These are phyloP conservation scores for Haliaeetus leucogaster DNA, from an alignment of 2,113 vertebrate genomes.

Conservation along the genomic window DNA sequence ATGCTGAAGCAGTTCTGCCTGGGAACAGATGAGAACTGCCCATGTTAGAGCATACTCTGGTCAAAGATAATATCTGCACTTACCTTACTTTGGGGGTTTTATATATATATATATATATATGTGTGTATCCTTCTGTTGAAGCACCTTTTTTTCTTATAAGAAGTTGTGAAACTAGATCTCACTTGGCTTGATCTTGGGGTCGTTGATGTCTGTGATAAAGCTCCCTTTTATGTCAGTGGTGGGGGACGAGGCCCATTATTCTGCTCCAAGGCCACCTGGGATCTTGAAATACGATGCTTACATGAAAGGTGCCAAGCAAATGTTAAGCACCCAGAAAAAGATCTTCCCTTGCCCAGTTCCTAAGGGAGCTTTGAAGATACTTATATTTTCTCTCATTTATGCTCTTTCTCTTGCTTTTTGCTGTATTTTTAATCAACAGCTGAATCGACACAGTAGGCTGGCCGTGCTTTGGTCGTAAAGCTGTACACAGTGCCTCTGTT, in stretches of 20 bases:
- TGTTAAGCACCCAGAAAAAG: neutral
- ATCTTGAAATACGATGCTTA: neutral
- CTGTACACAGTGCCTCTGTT: neutral
- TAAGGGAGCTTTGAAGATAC: neutral
- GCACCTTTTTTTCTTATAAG: neutral
- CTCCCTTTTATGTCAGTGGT: neutral
- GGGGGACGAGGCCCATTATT: neutral
- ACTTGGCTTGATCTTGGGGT: neutral
- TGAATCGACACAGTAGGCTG: neutral
- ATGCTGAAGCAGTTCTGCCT: neutral
- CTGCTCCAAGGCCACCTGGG: neutral
- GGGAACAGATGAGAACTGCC: neutral
- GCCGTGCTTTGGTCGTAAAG: neutral
- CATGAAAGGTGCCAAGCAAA: neutral
- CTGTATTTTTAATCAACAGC: constrained; percentile 1
- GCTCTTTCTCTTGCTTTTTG: neutral
- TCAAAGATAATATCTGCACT: neutral
- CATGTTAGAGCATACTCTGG: neutral
- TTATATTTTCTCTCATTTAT: neutral
- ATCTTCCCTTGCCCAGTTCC: neutral
- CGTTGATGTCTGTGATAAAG: neutral
- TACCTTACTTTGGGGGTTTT: neutral
- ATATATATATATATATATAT: too few species aligned
- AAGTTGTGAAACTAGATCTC: neutral
- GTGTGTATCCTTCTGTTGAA: neutral